Evolutionary conservation across 2,113 vertebrate species (phyloP), one percentile per base, ranked within the genome.

Genomic region (Bucco capensis): DNA sequence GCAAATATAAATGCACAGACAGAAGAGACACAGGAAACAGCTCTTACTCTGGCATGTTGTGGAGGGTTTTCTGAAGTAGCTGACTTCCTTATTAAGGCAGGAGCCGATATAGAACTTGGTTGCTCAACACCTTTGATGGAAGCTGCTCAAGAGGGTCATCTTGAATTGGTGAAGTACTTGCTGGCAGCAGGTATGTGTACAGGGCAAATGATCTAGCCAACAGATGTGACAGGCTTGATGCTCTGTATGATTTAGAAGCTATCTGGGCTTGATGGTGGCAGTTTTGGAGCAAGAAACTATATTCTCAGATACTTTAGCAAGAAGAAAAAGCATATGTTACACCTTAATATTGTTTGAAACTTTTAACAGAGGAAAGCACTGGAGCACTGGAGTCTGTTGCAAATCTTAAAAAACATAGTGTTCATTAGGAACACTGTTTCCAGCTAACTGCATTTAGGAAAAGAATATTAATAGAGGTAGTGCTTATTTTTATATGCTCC

Each of bases 1-100:
- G 99, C 99, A 86, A 99, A 99, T 96, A 99, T 99, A 95, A 99
- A 99, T 78, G 99, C 99, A 38, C 99, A 99, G 97, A 99, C 99
- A 42, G 99, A 99, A 95, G 99, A 99, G 97, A 99, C 99, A 0
- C 99, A 99, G 95, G 99, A 99, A 95, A 99, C 99, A 1, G 99
- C 99, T 57, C 97, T 99, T 85, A 99, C 99, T 23, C 97, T 99
- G 93, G 99, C 99, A 9, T 99, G 99, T 96, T 99, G 99, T 80
- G 99, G 99, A 89, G 99, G 99, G 50, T 99, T 99, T 97, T 98
- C 99, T 92, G 99, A 99, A 98, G 99, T 99, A 24, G 98, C 99
- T 8, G 99, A 99, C 96, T 99, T 99, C 94, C 98, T 99, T 50
- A 99, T 99, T 95, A 99, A 99, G 93, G 98, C 99, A 7, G 99